Percentiles rank a stretch among this genome's conserved stretches.
phyloP scores from a whole-genome alignment of 2,888 invertebrate genomes.

The Tiliacea aurago region DNA sequence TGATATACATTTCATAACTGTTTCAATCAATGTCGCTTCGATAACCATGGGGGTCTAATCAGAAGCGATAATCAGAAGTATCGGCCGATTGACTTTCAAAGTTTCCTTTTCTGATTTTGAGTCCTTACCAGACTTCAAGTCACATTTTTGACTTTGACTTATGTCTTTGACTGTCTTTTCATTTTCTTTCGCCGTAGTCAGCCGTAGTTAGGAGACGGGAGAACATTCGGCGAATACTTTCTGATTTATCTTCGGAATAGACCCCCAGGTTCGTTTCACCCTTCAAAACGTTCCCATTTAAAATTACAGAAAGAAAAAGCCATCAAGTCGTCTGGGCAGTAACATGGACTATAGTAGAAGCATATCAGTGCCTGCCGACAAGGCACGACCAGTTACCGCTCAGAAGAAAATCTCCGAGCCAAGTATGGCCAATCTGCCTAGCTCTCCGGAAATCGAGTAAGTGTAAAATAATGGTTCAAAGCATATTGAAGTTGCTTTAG shows the following conservation, averaged over 20 bases:
- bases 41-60: background rate
- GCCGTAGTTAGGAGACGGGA: too few species aligned
- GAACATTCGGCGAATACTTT: too few species aligned
- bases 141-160: too few species aligned
- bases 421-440: conserved; percentile 91
- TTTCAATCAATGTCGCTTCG: background rate
- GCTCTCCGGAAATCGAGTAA: conserved; percentile 93
- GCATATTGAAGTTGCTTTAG: conserved; percentile 62
- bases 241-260: too few species aligned
- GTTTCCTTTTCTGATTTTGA: too few species aligned
- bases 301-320: conserved; percentile 93
- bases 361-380: conserved; percentile 96
- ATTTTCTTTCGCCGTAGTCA: too few species aligned
- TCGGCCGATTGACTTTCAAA: too few species aligned
- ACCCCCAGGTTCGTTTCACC: background rate
- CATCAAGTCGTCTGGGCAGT: conserved; percentile 90
- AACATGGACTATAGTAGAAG: conserved; percentile 95
- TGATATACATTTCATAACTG: background rate
- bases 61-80: too few species aligned
- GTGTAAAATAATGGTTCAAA: conserved; percentile 69
- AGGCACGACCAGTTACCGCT: conserved; percentile 84
- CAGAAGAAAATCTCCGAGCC: conserved; percentile 90
- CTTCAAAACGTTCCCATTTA: background rate
- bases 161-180: too few species aligned
- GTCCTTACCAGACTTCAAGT: too few species aligned